phyloP scores from a whole-genome alignment of 2,888 invertebrate genomes.

The Synanthedon myopaeformis region DNA sequence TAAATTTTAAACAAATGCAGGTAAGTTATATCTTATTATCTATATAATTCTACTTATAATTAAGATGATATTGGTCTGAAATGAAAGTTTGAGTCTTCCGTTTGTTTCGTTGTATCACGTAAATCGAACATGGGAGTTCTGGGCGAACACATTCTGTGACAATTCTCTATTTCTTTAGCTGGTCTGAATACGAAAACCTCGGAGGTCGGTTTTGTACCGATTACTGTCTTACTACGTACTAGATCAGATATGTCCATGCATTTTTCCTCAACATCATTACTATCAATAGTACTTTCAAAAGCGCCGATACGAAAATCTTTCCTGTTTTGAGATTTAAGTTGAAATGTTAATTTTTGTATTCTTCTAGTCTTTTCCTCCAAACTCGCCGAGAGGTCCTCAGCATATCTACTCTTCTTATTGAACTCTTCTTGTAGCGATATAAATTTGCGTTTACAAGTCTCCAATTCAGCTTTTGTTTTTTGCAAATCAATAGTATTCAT shows the following conservation, averaged over 20 bases:
- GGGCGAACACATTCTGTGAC: constrained; percentile 41
- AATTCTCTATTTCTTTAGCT: constrained; percentile 37
- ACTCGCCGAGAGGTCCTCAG: constrained; percentile 50
- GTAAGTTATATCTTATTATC: constrained; percentile 36
- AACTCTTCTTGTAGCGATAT: constrained; percentile 48
- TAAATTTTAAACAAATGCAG: constrained; percentile 92
- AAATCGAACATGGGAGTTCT: constrained; percentile 59
- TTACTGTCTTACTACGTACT: constrained; percentile 13
- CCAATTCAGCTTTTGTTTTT: constrained; percentile 59
- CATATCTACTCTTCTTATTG: constrained; percentile 54
- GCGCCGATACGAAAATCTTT: constrained; percentile 42
- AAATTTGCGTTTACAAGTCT: constrained; percentile 57
- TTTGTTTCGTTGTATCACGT: constrained; percentile 30
- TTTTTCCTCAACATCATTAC: constrained; percentile 33
- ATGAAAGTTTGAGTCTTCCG: constrained; percentile 30
- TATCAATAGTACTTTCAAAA: constrained; percentile 19
- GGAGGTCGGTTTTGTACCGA: constrained; percentile 34
- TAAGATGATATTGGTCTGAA: constrained; percentile 46
- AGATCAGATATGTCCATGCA: constrained; percentile 57
- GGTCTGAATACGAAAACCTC: constrained; percentile 54
- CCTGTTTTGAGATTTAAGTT: constrained; percentile 51
- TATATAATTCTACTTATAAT: background rate
- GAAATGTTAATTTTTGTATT: constrained; percentile 58
- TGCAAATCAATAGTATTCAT: constrained; percentile 51
- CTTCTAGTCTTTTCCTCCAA: constrained; percentile 57